phyloP scores from a whole-genome alignment of 2,797 vertebrate species.

The Perdix hodgsoniae region DNA sequence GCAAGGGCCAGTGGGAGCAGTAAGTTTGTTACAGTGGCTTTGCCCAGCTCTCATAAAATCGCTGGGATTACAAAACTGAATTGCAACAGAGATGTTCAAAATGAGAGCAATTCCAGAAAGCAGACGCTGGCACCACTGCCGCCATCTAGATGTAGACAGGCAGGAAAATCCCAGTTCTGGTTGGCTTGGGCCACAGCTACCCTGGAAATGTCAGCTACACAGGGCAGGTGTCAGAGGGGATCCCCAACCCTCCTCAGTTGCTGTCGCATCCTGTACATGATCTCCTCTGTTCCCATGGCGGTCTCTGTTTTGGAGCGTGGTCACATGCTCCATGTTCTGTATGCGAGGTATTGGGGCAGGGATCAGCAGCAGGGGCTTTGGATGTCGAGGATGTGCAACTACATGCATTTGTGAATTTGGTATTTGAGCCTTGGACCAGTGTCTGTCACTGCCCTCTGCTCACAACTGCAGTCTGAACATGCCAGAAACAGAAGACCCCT shows the following conservation, averaged over 20 bases:
- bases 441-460: neutral
- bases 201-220: neutral
- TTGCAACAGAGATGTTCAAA: neutral
- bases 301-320: neutral
- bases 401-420: neutral
- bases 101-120: neutral
- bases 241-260: fast-evolving
- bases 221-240: neutral
- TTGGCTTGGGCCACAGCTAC: neutral
- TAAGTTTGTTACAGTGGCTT: neutral
- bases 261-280: neutral
- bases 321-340: neutral
- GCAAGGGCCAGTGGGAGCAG: neutral
- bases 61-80: neutral
- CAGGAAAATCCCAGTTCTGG: neutral
- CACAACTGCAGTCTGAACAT: neutral
- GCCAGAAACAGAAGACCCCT: neutral
- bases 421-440: neutral
- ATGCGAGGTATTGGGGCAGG: neutral
- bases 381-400: fast-evolving
- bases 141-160: neutral
- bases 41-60: neutral
- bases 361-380: neutral
- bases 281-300: neutral
- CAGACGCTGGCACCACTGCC: neutral